Evolutionary conservation across 2,113 vertebrate genomes (phyloP), one percentile per base, ranked within the genome.

Genomic region (Charina bottae): DNA sequence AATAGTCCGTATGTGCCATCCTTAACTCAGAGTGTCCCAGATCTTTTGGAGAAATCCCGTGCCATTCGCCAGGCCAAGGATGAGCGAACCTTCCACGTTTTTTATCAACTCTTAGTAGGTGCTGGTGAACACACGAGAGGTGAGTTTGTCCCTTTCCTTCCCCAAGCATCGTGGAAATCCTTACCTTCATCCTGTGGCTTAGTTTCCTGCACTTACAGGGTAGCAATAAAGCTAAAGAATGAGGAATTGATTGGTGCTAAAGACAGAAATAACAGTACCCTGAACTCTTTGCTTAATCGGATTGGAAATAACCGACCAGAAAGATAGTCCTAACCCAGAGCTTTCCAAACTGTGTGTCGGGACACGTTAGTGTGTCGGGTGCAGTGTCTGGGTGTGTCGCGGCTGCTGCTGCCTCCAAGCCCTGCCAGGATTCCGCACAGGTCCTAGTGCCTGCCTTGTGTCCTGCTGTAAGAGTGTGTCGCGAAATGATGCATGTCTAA

Each of bases 31-130:
- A 83, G 0, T 89, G 4, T 42, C 24, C 83, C 93, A 99, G 98
- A 99, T 96, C 98, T 99, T 94, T 96, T 99, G 95, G 98, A 99
- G 96, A 99, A 99, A 96, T 99, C 98, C 0, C 94, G 98, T 85
- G 98, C 98, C 90, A 98, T 98, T 93, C 98, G 98, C 33, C 98
- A 99, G 95, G 98, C 98, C 95, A 98, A 98, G 94, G 98, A 99
- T 2, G 98, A 99, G 93, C 97, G 98, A 89, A 98, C 98, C 28
- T 99, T 99, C 96, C 98, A 99, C 92, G 97, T 99, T 92, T 99
- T 99, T 95, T 99, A 99, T 95, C 98, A 99, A 97, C 92, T 99
- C 91, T 94, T 99, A 87, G 97, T 97, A 84, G 98, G 98, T 6
- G 98, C 98, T 0, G 96, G 98, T 7, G 98, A 98, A 55, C 96